Base-by-base conservation (phyloP, 1,140 invertebrate genomes). In the Leucophenga varia region DNA sequence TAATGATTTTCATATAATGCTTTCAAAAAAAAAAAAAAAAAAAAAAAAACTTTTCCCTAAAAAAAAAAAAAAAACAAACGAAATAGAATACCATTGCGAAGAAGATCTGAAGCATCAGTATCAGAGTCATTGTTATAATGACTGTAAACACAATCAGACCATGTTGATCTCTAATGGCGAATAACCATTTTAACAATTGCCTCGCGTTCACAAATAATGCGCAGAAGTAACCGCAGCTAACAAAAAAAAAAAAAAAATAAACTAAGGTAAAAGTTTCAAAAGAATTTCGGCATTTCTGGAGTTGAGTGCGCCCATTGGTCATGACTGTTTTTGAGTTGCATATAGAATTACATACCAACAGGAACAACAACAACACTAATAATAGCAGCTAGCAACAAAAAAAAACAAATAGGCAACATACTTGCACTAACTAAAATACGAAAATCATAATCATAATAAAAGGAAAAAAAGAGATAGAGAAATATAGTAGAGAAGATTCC, bases 391-490 rank as follows among this genome's bases (percentile, higher is more conserved):
- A 58, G 61, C 63, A 59, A 49, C 63, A 63, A 67, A 67, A 63
- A 65, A 67, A 65, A 65, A 63, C 63, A 67, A 67, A 67, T 63
- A 67, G 63, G 61, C 61, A 65, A 65, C 61, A 65, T n/a, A n/a
- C n/a, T n/a, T n/a, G n/a, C 32, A 34, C 32, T n/a, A 34, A 34
- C 32, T 34, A 58, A 61, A 55, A 59, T n/a, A n/a, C n/a, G n/a
- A n/a, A n/a, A n/a, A 67, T 67, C 63, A 67, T 67, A 67, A 67
- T 67, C 63, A 67, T 67, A 67, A 67, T 63, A 63, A 65, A 67
- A 61, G 52, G 63, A 57, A 48, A 36, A 42, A 51, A 42, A 42
- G 19, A 32, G 28, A 22, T 44, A 39, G 35, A n/a, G n/a, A n/a
- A n/a, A n/a, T n/a, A n/a, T n/a, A n/a, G n/a, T n/a, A n/a, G n/a